Conservation (phyloP, 2,888 invertebrate genomes). For the Brachypalpus laphriformis region DNA sequence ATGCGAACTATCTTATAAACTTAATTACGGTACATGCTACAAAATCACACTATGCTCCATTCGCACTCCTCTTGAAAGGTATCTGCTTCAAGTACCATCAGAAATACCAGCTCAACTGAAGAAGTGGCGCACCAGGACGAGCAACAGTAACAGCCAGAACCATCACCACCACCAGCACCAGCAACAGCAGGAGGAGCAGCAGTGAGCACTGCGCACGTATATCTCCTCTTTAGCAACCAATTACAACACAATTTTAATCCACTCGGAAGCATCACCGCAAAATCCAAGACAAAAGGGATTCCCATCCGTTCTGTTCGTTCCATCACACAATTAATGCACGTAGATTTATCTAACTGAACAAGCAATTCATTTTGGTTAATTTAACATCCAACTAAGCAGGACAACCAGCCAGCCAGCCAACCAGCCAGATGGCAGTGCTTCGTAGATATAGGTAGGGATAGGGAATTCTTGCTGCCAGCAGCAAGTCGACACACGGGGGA, state of each 20-base stretch:
- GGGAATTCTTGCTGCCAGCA: neutral
- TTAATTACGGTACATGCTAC: conserved; percentile 59
- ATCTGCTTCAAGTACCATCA: conserved; percentile 24
- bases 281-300: conserved; percentile 68
- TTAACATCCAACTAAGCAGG: conserved; percentile 64
- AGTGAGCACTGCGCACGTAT: conserved; percentile 38
- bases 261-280: conserved; percentile 70
- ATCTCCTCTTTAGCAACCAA: conserved; percentile 65
- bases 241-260: conserved; percentile 71
- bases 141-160: conserved; percentile 1
- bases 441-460: neutral
- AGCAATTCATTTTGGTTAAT: conserved; percentile 72
- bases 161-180: conserved; percentile 8
- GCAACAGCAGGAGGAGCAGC: conserved; percentile 4
- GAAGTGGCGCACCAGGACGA: neutral
- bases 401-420: conserved; percentile 10
- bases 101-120: conserved; percentile 4
- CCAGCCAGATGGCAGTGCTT: neutral
- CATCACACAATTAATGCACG: conserved; percentile 69
- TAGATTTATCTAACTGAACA: conserved; percentile 72
- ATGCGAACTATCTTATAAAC: conserved; percentile 64
- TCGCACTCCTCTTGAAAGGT: conserved; percentile 6
- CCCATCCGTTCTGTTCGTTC: conserved; percentile 53
- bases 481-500: neutral
- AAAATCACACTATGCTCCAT: conserved; percentile 17